Evolutionary conservation across 2,888 invertebrate species (phyloP).

Genomic region (Fissipunctia ypsillon): DNA sequence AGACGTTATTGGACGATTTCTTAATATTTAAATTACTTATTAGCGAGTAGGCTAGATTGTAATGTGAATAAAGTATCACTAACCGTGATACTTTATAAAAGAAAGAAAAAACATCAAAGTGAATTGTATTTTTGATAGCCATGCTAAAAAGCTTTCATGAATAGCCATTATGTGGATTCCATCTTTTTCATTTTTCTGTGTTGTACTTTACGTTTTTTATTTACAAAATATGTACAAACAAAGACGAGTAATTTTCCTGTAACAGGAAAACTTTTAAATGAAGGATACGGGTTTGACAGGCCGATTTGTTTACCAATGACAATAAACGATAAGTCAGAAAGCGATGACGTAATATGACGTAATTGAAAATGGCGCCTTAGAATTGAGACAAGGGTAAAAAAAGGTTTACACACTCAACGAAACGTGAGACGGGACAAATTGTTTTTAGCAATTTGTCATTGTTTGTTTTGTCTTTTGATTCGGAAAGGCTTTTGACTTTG

Average conservation of each 20-base stretch:
- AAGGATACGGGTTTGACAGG: slow-evolving; percentile 25
- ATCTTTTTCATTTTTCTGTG: neutral
- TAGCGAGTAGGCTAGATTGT: no score
- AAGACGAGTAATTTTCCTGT: neutral
- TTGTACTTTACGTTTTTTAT: neutral
- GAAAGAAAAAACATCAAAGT: no score
- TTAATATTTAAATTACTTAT: no score
- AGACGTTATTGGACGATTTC: no score
- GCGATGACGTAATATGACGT: slow-evolving; percentile 9
- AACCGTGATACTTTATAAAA: no score
- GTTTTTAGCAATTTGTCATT: slow-evolving; percentile 19
- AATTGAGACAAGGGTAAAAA: slow-evolving; percentile 15
- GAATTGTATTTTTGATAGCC: slow-evolving; percentile 6
- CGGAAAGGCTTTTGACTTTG: neutral
- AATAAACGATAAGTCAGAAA: slow-evolving; percentile 28
- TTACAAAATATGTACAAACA: slow-evolving; percentile 7
- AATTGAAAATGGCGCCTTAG: slow-evolving; percentile 23
- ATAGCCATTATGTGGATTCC: neutral
- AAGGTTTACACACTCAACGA: neutral
- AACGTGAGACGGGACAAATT: slow-evolving; percentile 2
- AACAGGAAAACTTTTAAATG: slow-evolving; percentile 13
- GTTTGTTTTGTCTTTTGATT: slow-evolving; percentile 8
- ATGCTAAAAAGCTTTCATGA: slow-evolving; percentile 4
- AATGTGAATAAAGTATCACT: no score
- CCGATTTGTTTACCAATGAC: slow-evolving; percentile 34